Evolutionary conservation across 23 tunicate species (phyloP).

Genomic region (Styela plicata): DNA sequence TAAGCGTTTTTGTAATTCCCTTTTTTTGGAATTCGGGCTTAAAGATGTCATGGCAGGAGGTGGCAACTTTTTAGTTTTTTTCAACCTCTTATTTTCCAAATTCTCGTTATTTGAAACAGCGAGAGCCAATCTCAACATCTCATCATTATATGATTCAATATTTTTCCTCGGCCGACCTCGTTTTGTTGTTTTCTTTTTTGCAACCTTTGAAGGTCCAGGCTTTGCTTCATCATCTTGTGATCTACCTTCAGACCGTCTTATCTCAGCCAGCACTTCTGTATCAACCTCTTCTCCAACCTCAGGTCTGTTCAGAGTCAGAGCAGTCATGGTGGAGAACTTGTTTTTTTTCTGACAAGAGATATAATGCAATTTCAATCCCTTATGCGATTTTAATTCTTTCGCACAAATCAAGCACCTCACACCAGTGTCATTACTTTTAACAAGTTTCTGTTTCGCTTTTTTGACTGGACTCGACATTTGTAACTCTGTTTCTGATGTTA

Average conservation of each 20-base stretch:
- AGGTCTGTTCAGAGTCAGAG: constrained; percentile 22
- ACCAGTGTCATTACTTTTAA: neutral
- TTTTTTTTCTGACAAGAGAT: constrained; percentile 20
- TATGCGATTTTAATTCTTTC: neutral
- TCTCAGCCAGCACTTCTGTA: neutral
- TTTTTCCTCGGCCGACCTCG: neutral
- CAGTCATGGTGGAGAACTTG: constrained; percentile 14
- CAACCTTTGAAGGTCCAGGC: neutral
- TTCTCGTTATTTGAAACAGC: constrained; percentile 13
- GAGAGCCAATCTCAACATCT: constrained; percentile 14
- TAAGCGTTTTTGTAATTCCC: neutral
- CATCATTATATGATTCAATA: neutral
- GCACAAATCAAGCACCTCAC: constrained; percentile 7
- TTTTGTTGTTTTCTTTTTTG: constrained; percentile 3
- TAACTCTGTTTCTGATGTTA: neutral
- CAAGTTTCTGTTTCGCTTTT: neutral
- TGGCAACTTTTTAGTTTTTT: neutral
- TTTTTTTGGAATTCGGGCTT: constrained; percentile 15
- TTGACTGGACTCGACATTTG: neutral
- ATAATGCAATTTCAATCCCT: constrained; percentile 8
- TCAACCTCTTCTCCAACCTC: neutral
- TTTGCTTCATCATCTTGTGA: neutral
- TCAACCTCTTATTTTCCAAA: neutral
- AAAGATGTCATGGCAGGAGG: constrained; percentile 10
- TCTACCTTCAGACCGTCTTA: neutral